These are phyloP conservation scores for Patella ulyssiponensis DNA, from an alignment of 2,888 invertebrate species.

Conservation along the genomic window DNA sequence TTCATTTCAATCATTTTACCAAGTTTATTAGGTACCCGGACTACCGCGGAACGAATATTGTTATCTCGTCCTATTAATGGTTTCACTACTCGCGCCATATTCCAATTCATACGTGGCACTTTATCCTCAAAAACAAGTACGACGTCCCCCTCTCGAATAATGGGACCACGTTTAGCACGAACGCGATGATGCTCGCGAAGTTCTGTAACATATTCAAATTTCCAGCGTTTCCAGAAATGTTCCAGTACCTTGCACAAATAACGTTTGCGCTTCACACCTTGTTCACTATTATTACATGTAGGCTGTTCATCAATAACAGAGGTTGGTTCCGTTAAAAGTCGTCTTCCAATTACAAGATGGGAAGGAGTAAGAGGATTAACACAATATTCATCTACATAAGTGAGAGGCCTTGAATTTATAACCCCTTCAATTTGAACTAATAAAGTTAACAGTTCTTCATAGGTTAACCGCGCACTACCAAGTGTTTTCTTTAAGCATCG, in stretches of 20 bases:
- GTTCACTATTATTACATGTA: neutral
- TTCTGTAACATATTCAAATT: neutral
- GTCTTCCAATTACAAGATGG: neutral
- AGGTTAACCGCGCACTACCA: neutral
- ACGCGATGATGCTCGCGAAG: neutral
- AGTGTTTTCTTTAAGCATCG: neutral
- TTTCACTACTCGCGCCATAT: neutral
- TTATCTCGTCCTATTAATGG: neutral
- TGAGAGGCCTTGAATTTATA: neutral
- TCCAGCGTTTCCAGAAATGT: neutral
- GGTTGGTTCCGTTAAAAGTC: neutral
- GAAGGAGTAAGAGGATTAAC: neutral
- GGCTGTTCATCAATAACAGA: neutral
- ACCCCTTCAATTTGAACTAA: neutral
- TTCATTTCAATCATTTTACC: slow-evolving; percentile 5
- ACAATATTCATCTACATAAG: neutral
- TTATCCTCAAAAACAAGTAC: neutral
- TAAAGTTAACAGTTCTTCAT: slow-evolving; percentile 6
- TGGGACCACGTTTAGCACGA: neutral
- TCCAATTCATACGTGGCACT: neutral
- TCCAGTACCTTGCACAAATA: neutral
- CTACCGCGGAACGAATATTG: neutral
- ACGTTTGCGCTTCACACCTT: neutral
- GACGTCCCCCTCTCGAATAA: neutral
- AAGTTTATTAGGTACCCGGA: slow-evolving; percentile 6